Evolutionary conservation across 2,888 invertebrate genomes (phyloP), one percentile per base, ranked within the genome.

Genomic region (Bombylius major): DNA sequence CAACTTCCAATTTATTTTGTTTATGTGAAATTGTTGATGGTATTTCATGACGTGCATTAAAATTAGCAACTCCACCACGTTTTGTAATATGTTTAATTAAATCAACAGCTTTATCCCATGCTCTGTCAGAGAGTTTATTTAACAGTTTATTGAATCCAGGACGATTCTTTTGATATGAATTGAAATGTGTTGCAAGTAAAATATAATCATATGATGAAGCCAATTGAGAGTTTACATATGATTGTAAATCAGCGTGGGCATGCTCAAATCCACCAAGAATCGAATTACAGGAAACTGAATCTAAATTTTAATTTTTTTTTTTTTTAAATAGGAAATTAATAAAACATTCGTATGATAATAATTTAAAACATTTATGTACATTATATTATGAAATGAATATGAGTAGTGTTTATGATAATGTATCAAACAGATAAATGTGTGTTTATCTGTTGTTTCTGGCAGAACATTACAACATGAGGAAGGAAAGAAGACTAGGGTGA

Each of bases 51-150:
- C 59, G 59, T 52, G 70, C 68, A 61, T 74, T 73, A 64, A 83
- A 80, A 64, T 82, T 75, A 75, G 80, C 78, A 47, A 65, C 67
- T 61, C 82, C 78, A 70, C 90, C 90, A 66, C 91, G 83, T 70
- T 81, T 79, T 1, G 86, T 79, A 46, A 89, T 78, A 69, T 86
- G 86, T 68, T 90, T 86, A 64, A 89, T 86, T n/a, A 89, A 65
- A 11, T 84, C 82, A 64, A 89, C 82, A 42, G 82, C 79, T 65
- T 86, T 82, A 14, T 82, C 79, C 84, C 89, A 91, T 6, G 84
- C 77, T 12, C 81, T 76, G 63, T 91, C 89, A 0, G 89, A 86
- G 11, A 88, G 72, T 57, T 81, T 81, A 63, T 81, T 80, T 76
- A 86, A 89, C 11, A 89, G 71, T 66, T 83, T 84, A 64, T 82